Percentiles rank a stretch among this genome's conserved stretches.
Conservation (phyloP, 2,888 invertebrate genomes). For the Melanostoma mellinum region DNA sequence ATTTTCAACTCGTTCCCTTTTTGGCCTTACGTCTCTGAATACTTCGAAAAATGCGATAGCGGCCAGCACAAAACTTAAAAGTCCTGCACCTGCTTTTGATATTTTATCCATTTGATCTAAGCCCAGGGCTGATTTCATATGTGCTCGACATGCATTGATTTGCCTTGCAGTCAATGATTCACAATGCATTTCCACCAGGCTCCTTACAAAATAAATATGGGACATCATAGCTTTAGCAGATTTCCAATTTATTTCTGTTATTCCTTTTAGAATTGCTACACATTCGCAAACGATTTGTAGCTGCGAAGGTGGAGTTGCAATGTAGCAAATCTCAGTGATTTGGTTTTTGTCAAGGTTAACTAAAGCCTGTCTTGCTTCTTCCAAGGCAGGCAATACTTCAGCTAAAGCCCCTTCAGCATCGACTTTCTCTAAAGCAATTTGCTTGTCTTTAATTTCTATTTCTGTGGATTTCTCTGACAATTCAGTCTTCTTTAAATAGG, state of each 20-base stretch:
- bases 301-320: constrained; percentile 94
- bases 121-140: constrained; percentile 88
- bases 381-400: constrained; percentile 92
- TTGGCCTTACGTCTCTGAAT: constrained; percentile 92
- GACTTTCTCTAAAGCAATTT: constrained; percentile 90
- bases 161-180: constrained; percentile 89
- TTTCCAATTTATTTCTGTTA: constrained; percentile 95
- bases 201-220: constrained; percentile 91
- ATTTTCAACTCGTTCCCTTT: constrained; percentile 91
- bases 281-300: constrained; percentile 96
- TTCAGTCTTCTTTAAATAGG: constrained; percentile 90
- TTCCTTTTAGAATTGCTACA: constrained; percentile 91
- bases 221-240: constrained; percentile 96
- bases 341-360: constrained; percentile 93
- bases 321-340: constrained; percentile 95
- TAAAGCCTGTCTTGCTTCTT: constrained; percentile 90
- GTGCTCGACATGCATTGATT: constrained; percentile 87
- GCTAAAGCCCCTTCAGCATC: constrained; percentile 92
- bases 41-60: constrained; percentile 95
- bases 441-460: constrained; percentile 90
- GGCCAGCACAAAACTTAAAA: constrained; percentile 92
- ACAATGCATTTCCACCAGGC: constrained; percentile 93
- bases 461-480: constrained; percentile 91
- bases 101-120: constrained; percentile 92
- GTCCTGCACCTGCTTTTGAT: constrained; percentile 92